Evolutionary conservation across 2,113 vertebrate genomes (phyloP).

Genomic region (Isichthys henryi): DNA sequence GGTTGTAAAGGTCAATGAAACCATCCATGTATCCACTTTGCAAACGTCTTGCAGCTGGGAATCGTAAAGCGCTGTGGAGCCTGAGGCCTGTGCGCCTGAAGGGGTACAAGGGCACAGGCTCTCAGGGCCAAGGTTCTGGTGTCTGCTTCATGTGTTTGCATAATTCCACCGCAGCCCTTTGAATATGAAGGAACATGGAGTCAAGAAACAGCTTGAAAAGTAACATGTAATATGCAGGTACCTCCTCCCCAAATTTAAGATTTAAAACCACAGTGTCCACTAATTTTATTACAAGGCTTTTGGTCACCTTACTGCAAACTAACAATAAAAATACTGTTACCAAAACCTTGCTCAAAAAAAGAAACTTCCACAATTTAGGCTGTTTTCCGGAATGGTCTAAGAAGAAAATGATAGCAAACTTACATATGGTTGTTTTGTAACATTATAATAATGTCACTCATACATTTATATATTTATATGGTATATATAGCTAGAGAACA

Average conservation of each 20-base stretch:
- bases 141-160: background rate
- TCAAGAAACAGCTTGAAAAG: background rate
- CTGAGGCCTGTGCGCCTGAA: background rate
- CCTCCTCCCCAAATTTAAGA: background rate
- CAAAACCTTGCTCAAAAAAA: background rate
- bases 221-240: background rate
- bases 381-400: background rate
- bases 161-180: background rate
- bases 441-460: background rate
- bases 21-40: background rate
- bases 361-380: background rate
- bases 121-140: background rate
- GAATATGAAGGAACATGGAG: background rate
- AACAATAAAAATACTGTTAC: background rate
- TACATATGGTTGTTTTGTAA: background rate
- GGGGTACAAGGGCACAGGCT: background rate
- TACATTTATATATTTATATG: background rate
- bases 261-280: background rate
- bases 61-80: background rate
- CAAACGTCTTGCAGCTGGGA: background rate
- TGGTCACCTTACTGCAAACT: background rate
- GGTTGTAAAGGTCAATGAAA: background rate
- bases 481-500: background rate
- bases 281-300: background rate
- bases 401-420: background rate